phyloP scores from a whole-genome alignment of 1,140 invertebrate genomes.

The Sitophilus oryzae region DNA sequence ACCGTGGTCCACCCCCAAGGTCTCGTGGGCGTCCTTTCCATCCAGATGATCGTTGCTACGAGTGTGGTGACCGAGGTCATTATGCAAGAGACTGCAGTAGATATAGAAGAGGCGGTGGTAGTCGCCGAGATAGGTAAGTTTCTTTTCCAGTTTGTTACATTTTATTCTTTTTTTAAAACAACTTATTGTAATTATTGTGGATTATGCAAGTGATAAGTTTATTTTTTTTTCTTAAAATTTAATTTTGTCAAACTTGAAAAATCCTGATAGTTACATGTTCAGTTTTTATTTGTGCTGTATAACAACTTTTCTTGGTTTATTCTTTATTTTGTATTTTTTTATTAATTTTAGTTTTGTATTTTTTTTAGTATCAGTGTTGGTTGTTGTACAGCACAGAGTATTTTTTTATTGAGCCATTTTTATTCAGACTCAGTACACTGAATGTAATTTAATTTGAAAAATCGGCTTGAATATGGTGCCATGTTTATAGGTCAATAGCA shows the following conservation, averaged over 20 bases:
- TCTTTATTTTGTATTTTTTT: not conserved
- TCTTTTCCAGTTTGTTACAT: slow-evolving; percentile 6
- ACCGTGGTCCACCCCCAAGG: slow-evolving; percentile 46
- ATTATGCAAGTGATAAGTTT: not conserved
- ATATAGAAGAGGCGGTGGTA: slow-evolving; percentile 50
- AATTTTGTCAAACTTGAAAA: too few relatives aligned
- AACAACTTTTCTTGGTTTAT: slow-evolving; percentile 1
- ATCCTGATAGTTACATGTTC: slow-evolving; percentile 2
- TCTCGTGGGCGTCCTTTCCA: slow-evolving; percentile 62
- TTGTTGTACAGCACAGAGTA: slow-evolving; percentile 18
- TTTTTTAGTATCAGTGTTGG: not conserved
- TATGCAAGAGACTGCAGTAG: slow-evolving; percentile 83
- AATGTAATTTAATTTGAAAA: slow-evolving; percentile 17
- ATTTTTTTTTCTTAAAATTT: slow-evolving; percentile 1
- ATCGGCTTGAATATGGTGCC: slow-evolving; percentile 41
- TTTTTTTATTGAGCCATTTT: not conserved
- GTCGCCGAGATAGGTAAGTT: slow-evolving; percentile 53
- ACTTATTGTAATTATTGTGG: too few relatives aligned
- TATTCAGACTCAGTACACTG: slow-evolving; percentile 6
- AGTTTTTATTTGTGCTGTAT: slow-evolving; percentile 20
- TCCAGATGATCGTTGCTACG: slow-evolving; percentile 84
- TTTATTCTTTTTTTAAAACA: too few relatives aligned
- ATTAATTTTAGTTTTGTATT: not conserved
- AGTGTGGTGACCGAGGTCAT: slow-evolving; percentile 86
- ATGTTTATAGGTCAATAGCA: slow-evolving; percentile 45